A percentile compares a stretch with the other conserved stretches of the same genome.
Evolutionary conservation across 2,113 vertebrate species (phyloP).

Genomic region (Periophthalmus modestus): DNA sequence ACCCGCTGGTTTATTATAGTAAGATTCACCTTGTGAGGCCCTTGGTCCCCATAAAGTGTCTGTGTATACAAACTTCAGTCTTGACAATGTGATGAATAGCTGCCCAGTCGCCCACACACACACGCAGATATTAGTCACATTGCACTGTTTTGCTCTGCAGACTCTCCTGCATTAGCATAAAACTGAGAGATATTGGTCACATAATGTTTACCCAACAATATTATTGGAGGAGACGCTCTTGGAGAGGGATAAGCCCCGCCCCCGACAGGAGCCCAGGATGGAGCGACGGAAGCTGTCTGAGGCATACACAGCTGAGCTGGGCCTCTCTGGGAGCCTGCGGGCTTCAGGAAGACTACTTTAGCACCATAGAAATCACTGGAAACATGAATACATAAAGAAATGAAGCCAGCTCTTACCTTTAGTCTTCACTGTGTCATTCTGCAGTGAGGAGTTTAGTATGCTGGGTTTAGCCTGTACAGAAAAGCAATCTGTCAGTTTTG

Average conservation of each 20-base stretch:
- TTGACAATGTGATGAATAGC: too few species aligned
- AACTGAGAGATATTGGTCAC: not conserved
- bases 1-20: too few species aligned
- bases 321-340: constrained; percentile 81
- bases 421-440: not conserved
- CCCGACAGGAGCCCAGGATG: constrained; percentile 84
- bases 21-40: too few species aligned
- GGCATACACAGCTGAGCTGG: constrained; percentile 88
- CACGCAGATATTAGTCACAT: not conserved
- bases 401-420: not conserved
- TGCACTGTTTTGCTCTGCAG: too few species aligned
- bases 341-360: constrained; percentile 55
- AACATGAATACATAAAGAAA: not conserved
- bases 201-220: constrained; percentile 85
- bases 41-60: too few species aligned
- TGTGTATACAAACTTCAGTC: too few species aligned
- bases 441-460: not conserved
- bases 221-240: constrained; percentile 96
- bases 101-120: not conserved
- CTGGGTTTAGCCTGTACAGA: not conserved
- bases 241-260: constrained; percentile 83
- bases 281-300: constrained; percentile 88
- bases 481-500: not conserved
- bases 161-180: too few species aligned
- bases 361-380: not conserved